Percentiles rank a stretch among this genome's conserved stretches.
Conservation (phyloP, 2,113 vertebrate species). For the Chloebia gouldiae region DNA sequence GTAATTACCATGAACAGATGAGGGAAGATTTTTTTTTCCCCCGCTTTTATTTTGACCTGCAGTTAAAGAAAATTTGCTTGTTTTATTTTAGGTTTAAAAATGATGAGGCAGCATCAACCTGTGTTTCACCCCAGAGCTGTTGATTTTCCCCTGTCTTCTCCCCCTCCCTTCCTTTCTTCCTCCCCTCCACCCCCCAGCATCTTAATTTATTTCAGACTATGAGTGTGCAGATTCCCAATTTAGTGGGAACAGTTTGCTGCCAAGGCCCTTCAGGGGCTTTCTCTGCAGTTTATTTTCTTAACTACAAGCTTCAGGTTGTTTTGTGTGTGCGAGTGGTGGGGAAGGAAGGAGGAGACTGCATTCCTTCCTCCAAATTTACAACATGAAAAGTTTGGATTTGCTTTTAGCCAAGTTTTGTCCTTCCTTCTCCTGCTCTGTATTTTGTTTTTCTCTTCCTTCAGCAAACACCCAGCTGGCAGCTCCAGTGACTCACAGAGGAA, state of each 20-base stretch:
- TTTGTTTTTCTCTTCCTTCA: background rate
- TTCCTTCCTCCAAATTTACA: conserved; percentile 58
- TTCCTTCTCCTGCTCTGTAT: background rate
- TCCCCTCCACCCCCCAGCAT: conserved; percentile 39
- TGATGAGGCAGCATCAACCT: conserved; percentile 79
- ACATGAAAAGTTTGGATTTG: conserved; percentile 33
- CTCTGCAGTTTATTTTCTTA: conserved; percentile 80
- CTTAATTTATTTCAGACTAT: conserved; percentile 81
- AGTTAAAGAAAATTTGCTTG: conserved; percentile 81
- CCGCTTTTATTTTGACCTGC: conserved; percentile 76
- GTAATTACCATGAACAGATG: conserved; percentile 79
- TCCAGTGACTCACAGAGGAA: background rate
- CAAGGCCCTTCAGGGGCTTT: conserved; percentile 75
- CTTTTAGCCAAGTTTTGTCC: conserved; percentile 8
- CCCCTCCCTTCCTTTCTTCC: conserved; percentile 53
- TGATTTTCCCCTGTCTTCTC: conserved; percentile 68
- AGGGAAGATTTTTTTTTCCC: conserved; percentile 46
- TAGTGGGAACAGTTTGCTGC: conserved; percentile 73
- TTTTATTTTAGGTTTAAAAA: conserved; percentile 80
- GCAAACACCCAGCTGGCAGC: conserved; percentile 18
- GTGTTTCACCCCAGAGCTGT: conserved; percentile 77
- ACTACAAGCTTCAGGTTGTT: conserved; percentile 73
- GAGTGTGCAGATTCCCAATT: conserved; percentile 71
- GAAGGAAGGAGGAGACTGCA: conserved; percentile 46
- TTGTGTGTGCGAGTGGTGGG: background rate